These are phyloP conservation scores for Pocillopora grandis DNA, from an alignment of 92 coral and sea anemone species.

Conservation along the genomic window DNA sequence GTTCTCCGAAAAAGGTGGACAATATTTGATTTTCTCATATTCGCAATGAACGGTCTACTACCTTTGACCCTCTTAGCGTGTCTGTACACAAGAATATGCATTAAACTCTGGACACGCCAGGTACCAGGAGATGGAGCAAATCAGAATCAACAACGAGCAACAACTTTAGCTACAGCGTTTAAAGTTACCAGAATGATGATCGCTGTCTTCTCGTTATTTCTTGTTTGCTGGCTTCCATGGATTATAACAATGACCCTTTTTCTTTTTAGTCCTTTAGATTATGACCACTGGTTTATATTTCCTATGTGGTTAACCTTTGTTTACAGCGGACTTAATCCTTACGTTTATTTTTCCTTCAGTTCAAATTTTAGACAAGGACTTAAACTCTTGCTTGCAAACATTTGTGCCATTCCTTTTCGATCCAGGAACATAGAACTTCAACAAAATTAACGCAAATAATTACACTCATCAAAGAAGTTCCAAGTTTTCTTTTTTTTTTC, in stretches of 20 bases:
- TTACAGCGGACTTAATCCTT: slow-evolving; percentile 8
- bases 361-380: background rate
- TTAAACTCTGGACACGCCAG: slow-evolving; percentile 10
- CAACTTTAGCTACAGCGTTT: slow-evolving; percentile 7
- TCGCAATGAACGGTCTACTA: background rate
- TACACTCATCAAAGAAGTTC: background rate
- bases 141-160: slow-evolving; percentile 19
- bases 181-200: slow-evolving; percentile 29
- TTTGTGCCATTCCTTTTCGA: background rate
- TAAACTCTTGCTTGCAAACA: background rate
- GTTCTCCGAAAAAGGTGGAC: too few relatives aligned
- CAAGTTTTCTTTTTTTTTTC: too few relatives aligned
- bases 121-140: slow-evolving; percentile 41
- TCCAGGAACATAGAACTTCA: background rate
- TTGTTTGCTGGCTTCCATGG: slow-evolving; percentile 17
- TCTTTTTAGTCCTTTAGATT: too few relatives aligned
- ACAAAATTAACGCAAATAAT: background rate
- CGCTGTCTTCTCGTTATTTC: background rate
- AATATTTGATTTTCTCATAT: background rate
- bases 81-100: background rate
- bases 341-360: background rate
- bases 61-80: background rate
- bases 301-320: background rate
- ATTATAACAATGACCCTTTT: too few relatives aligned
- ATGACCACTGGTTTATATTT: background rate